These are phyloP conservation scores for Nematopogon swammerdamellus DNA, from an alignment of 2,888 invertebrate genomes.

Conservation along the genomic window DNA sequence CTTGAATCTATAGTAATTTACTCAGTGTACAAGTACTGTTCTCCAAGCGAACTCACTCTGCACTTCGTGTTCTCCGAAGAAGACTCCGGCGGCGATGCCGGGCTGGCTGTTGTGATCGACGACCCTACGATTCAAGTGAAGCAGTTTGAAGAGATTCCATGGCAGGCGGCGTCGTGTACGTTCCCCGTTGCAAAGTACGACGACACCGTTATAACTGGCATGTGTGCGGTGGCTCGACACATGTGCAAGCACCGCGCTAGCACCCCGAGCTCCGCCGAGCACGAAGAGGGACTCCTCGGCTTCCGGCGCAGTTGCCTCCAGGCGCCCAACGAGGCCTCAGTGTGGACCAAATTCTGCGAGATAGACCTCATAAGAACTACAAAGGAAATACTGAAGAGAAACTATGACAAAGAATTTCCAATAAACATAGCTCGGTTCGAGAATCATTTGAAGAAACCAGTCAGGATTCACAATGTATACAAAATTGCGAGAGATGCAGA, in stretches of 20 bases:
- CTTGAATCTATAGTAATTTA: conserved; percentile 64
- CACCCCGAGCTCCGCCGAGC: conserved; percentile 20
- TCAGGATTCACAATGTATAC: conserved; percentile 80
- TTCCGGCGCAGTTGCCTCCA: conserved; percentile 77
- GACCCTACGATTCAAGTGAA: conserved; percentile 27
- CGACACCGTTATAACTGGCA: conserved; percentile 67
- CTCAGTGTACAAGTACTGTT: conserved; percentile 59
- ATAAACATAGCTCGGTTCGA: conserved; percentile 75
- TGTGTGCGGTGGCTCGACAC: conserved; percentile 65
- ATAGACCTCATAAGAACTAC: conserved; percentile 68
- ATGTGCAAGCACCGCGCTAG: conserved; percentile 25
- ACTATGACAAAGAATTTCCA: conserved; percentile 49
- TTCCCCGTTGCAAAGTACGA: conserved; percentile 63
- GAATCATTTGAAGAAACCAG: conserved; percentile 78
- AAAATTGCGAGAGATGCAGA: conserved; percentile 64
- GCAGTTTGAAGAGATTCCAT: conserved; percentile 32
- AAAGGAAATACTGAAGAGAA: conserved; percentile 28
- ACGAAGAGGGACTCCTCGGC: conserved; percentile 62
- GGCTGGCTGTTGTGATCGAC: conserved; percentile 20
- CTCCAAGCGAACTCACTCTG: conserved; percentile 33
- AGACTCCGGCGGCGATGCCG: conserved; percentile 16
- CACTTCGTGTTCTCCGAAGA: conserved; percentile 32
- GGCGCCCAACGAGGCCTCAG: conserved; percentile 79
- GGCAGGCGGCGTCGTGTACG: conserved; percentile 46
- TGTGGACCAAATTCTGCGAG: conserved; percentile 94